phyloP scores from a whole-genome alignment of 2,113 vertebrate species.

The Hemiprocne comata region DNA sequence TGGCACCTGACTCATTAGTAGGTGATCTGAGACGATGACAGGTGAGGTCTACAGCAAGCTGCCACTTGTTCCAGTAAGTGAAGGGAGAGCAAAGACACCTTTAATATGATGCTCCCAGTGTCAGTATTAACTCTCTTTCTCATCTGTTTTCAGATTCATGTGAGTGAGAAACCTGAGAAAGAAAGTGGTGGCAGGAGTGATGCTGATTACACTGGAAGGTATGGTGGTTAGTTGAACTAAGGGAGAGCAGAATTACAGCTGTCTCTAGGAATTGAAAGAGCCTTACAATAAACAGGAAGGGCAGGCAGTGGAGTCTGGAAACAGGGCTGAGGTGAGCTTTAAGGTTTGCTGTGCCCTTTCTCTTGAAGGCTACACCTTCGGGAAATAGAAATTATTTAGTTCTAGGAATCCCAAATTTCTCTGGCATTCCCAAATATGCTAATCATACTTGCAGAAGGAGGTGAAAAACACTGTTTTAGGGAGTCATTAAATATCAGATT shows the following conservation, averaged over 20 bases:
- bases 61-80: background rate
- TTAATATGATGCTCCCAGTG: background rate
- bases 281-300: background rate
- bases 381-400: background rate
- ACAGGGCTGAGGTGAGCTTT: background rate
- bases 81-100: background rate
- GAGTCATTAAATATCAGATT: background rate
- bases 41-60: background rate
- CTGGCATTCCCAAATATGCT: background rate
- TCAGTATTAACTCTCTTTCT: constrained; percentile 26
- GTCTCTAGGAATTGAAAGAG: background rate
- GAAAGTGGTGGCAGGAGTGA: background rate
- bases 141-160: constrained; percentile 15
- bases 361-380: background rate
- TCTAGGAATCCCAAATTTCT: background rate
- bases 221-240: background rate
- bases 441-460: background rate
- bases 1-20: background rate
- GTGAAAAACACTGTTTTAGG: background rate
- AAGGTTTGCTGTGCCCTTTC: background rate
- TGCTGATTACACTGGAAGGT: background rate
- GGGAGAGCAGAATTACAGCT: background rate
- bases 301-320: background rate
- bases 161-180: background rate
- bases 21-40: background rate